Conservation (phyloP, 2,888 invertebrate species). For the Acanthosepion esculentum region DNA sequence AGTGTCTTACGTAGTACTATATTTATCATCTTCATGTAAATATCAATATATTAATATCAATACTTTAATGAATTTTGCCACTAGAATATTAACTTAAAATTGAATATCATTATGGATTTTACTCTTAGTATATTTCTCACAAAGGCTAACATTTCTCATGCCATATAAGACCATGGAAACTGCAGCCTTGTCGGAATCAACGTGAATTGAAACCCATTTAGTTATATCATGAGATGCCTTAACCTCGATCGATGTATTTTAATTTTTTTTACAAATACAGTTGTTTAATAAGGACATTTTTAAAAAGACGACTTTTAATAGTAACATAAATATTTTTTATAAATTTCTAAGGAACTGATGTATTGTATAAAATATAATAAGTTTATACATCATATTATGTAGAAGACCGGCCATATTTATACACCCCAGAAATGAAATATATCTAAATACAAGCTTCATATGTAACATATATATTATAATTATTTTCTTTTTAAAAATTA, state of each 20-base stretch:
- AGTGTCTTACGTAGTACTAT: neutral
- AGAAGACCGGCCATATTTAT: too few species aligned
- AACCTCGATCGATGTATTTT: too few species aligned
- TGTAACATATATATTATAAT: too few species aligned
- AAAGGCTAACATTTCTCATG: neutral
- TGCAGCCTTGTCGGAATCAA: neutral
- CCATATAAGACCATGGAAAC: neutral
- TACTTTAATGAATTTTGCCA: too few species aligned
- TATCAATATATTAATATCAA: neutral
- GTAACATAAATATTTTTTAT: neutral
- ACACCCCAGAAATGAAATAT: too few species aligned
- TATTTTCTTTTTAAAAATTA: too few species aligned
- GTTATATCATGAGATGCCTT: neutral
- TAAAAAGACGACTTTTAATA: neutral
- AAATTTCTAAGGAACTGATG: neutral
- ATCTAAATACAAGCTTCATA: too few species aligned
- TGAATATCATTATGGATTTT: neutral
- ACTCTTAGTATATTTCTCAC: neutral
- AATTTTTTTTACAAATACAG: too few species aligned
- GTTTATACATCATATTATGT: too few species aligned
- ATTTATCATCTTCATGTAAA: neutral
- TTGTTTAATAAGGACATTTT: too few species aligned
- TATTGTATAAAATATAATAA: neutral
- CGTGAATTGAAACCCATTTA: neutral
- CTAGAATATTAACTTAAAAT: neutral